Evolutionary conservation across 2,888 invertebrate genomes (phyloP).

Genomic region (Hecatera dysodea): DNA sequence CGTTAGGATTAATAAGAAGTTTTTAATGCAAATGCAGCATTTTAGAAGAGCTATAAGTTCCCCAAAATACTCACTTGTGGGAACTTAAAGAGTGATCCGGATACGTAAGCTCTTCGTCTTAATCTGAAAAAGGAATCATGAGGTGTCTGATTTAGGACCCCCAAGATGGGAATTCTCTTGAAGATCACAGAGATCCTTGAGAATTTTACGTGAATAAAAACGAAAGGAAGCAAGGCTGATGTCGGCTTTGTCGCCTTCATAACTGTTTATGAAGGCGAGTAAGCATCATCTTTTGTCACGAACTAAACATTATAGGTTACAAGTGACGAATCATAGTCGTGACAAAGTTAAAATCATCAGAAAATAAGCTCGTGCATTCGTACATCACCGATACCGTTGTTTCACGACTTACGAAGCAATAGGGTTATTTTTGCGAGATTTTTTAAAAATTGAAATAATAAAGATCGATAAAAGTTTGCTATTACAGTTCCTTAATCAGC

Average conservation of each 20-base stretch:
- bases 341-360: conserved; percentile 35
- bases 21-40: no score
- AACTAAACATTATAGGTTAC: conserved; percentile 24
- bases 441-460: background rate
- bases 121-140: background rate
- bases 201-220: no score
- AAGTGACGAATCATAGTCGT: conserved; percentile 36
- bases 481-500: background rate
- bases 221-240: background rate
- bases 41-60: no score
- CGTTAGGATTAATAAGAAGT: no score
- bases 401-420: conserved; percentile 23
- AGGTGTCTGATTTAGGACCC: background rate
- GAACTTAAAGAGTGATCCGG: background rate
- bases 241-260: no score
- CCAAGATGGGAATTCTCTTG: background rate
- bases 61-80: background rate
- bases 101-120: background rate
- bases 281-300: conserved; percentile 25
- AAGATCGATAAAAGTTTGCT: background rate
- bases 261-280: conserved; percentile 2
- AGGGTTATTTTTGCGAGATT: no score
- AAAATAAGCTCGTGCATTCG: conserved; percentile 25
- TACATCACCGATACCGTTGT: conserved; percentile 5
- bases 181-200: background rate